Percentiles rank a stretch among this genome's conserved stretches.
Evolutionary conservation across 2,113 vertebrate species (phyloP).

Genomic region (Porphyrio hochstetteri): DNA sequence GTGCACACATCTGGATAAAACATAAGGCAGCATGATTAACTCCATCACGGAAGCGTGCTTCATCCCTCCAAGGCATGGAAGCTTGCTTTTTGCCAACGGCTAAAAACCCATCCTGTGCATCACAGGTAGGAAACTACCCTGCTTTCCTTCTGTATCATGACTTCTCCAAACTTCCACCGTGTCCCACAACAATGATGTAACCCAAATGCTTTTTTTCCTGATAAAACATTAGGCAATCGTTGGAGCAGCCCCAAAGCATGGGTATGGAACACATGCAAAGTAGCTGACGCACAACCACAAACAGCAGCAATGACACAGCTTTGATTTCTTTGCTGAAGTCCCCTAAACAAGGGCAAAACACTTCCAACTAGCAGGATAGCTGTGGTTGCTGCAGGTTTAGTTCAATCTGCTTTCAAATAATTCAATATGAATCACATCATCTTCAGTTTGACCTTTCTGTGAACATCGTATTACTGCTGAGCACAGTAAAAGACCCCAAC

Average conservation of each 20-base stretch:
- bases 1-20: background rate
- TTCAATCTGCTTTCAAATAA: background rate
- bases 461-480: background rate
- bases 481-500: background rate
- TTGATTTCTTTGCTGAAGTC: background rate
- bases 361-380: background rate
- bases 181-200: background rate
- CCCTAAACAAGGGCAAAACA: background rate
- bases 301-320: background rate
- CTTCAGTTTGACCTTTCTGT: background rate
- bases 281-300: background rate
- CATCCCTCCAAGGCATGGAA: background rate
- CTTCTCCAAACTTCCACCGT: background rate
- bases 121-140: background rate
- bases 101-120: background rate
- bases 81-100: background rate
- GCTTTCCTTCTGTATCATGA: background rate
- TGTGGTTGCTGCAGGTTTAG: background rate
- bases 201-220: background rate
- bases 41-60: background rate
- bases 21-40: background rate
- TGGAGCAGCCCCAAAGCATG: background rate
- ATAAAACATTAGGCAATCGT: background rate
- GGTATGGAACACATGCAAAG: background rate
- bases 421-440: conserved; percentile 8